Conservation (phyloP, 2,888 invertebrate genomes). For the Eustalomyia histrio region DNA sequence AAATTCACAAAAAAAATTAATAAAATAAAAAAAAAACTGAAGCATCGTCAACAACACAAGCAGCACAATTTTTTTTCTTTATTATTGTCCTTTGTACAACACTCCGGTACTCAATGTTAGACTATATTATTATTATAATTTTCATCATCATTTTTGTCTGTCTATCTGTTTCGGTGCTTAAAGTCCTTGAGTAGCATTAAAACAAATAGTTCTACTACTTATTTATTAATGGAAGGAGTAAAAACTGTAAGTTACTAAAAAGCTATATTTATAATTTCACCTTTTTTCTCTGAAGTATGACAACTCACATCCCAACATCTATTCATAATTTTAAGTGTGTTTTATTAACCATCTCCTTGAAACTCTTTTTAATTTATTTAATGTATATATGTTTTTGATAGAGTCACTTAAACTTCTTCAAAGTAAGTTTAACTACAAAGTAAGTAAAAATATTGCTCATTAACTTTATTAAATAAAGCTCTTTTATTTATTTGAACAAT, state of each 20-base stretch:
- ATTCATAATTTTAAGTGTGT: slow-evolving; percentile 15
- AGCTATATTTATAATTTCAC: slow-evolving; percentile 52
- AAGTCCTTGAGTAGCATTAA: neutral
- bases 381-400: slow-evolving; percentile 19
- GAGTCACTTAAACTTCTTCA: slow-evolving; percentile 35
- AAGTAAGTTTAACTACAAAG: neutral
- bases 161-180: neutral
- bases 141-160: too few species aligned
- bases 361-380: slow-evolving; percentile 21
- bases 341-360: neutral
- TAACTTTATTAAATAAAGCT: slow-evolving; percentile 44
- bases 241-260: slow-evolving; percentile 11
- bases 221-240: neutral
- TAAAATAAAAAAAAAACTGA: neutral
- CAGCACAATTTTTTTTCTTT: slow-evolving; percentile 48
- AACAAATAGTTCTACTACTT: neutral
- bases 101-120: slow-evolving; percentile 23
- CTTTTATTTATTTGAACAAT: slow-evolving; percentile 16
- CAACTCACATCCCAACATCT: neutral
- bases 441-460: slow-evolving; percentile 32
- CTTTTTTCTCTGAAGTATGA: slow-evolving; percentile 16
- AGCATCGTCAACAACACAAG: slow-evolving; percentile 5
- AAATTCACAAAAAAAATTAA: neutral
- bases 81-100: slow-evolving; percentile 49
- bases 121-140: neutral